phyloP scores from a whole-genome alignment of 2,113 vertebrate genomes.

The Erpornis zantholeuca region DNA sequence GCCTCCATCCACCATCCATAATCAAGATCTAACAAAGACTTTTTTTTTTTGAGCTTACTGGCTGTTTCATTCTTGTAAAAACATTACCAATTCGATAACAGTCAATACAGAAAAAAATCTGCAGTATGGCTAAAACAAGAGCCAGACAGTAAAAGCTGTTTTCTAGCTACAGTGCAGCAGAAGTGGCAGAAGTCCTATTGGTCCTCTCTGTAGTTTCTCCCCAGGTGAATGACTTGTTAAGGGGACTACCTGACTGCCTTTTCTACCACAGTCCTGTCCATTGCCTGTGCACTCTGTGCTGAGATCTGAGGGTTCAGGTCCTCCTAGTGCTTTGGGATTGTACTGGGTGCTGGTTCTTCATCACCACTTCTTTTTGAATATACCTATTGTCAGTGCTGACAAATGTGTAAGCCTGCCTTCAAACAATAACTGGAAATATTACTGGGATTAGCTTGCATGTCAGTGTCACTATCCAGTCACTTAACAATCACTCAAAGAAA shows the following conservation, averaged over 20 bases:
- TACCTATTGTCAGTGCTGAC: background rate
- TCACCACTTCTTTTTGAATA: background rate
- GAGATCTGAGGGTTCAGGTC: background rate
- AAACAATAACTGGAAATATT: constrained; percentile 57
- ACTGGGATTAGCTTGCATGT: constrained; percentile 56
- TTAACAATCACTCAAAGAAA: constrained; percentile 91
- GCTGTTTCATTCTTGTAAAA: background rate
- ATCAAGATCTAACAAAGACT: background rate
- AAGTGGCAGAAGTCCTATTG: background rate
- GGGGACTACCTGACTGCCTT: background rate
- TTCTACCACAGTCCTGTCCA: background rate
- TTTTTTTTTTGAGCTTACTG: background rate
- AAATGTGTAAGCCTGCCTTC: background rate
- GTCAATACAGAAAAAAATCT: background rate
- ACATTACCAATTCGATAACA: background rate
- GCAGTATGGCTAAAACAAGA: background rate
- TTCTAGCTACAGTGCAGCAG: background rate
- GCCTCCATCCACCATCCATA: background rate
- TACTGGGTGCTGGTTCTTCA: background rate
- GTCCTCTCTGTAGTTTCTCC: background rate
- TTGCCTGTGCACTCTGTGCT: background rate
- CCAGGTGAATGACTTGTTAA: background rate
- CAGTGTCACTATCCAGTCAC: constrained; percentile 78
- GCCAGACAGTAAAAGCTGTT: background rate
- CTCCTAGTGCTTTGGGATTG: background rate